A percentile compares a stretch with the other conserved stretches of the same genome.
phyloP scores from a whole-genome alignment of 2,888 invertebrate species.

The Melieria picta region DNA sequence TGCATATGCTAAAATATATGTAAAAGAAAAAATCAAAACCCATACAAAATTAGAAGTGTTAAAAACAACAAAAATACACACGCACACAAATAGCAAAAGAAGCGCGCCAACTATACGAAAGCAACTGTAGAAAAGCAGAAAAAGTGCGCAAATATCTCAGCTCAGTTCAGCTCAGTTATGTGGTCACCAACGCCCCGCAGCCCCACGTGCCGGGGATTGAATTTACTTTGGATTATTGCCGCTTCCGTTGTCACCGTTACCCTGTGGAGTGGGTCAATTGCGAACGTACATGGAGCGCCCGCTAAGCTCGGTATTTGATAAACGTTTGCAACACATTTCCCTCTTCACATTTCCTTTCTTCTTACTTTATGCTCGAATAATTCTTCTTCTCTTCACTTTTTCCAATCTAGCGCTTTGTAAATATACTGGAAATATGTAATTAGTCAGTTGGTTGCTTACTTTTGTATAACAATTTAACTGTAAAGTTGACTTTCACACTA shows the following conservation, averaged over 20 bases:
- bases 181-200: conserved; percentile 7
- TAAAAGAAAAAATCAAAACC: too few relatives aligned
- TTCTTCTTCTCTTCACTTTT: background rate
- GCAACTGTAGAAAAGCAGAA: too few relatives aligned
- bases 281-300: conserved; percentile 44
- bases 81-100: too few relatives aligned
- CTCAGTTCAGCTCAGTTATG: conserved; percentile 6
- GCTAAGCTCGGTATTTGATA: conserved; percentile 46
- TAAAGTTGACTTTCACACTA: background rate
- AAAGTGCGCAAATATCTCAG: too few relatives aligned
- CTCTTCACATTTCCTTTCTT: background rate
- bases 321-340: background rate
- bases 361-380: background rate
- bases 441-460: background rate
- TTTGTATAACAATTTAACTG: background rate
- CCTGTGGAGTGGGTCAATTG: conserved; percentile 31
- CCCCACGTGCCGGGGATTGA: background rate
- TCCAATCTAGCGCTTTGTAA: background rate
- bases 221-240: conserved; percentile 33
- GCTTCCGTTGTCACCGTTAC: conserved; percentile 28
- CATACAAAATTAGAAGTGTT: too few relatives aligned
- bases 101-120: too few relatives aligned
- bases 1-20: too few relatives aligned
- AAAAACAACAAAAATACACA: too few relatives aligned
- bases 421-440: background rate